phyloP scores from a whole-genome alignment of 92 coral and sea anemone genomes.

The Palythoa grandis region DNA sequence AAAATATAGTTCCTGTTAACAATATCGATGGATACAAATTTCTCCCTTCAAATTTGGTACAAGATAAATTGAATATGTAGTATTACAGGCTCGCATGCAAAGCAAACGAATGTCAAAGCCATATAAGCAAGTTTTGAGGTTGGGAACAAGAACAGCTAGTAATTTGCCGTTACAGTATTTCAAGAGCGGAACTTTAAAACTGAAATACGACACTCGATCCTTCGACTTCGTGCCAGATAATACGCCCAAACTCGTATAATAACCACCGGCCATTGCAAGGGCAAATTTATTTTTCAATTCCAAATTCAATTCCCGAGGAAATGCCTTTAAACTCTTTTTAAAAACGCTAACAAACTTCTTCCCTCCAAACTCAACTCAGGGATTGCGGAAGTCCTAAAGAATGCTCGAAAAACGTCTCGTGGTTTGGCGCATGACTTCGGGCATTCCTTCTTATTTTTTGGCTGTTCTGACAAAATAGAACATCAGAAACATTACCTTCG shows the following conservation, averaged over 20 bases:
- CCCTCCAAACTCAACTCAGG: neutral
- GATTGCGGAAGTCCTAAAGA: constrained; percentile 43
- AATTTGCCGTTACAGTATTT: neutral
- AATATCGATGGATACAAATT: neutral
- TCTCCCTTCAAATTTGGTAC: too few species aligned
- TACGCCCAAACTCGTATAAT: neutral
- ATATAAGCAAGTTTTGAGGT: neutral
- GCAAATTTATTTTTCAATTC: neutral
- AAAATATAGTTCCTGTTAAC: neutral
- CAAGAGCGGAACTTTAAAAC: neutral
- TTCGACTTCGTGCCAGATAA: too few species aligned
- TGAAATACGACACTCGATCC: neutral
- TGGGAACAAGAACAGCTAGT: neutral
- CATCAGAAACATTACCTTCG: constrained; percentile 24
- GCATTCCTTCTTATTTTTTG: neutral
- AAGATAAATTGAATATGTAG: too few species aligned
- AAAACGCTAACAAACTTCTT: neutral
- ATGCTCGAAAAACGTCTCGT: constrained; percentile 8
- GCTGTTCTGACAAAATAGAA: neutral
- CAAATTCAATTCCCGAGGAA: neutral
- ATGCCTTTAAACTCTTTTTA: neutral
- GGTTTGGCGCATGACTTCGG: constrained; percentile 14
- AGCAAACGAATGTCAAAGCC: neutral
- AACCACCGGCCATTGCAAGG: too few species aligned
- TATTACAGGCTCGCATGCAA: neutral